phyloP scores from a whole-genome alignment of 2,797 vertebrate species.

The Mycteria americana region DNA sequence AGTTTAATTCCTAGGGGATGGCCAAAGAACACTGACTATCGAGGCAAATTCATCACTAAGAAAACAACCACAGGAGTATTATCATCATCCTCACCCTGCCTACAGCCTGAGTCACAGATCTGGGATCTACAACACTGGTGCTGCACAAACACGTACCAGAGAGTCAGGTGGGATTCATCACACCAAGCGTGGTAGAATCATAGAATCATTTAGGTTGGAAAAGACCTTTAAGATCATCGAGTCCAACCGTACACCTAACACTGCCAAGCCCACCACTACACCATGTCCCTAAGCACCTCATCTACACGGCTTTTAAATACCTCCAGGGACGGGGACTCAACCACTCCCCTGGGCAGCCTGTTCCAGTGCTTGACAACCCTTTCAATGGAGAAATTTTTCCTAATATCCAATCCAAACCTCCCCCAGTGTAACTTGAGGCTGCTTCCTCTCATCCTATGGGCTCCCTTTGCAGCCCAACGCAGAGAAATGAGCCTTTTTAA shows the following conservation, averaged over 20 bases:
- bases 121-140: not conserved
- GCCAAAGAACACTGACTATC: fast-evolving
- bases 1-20: not conserved
- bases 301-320: fast-evolving
- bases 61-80: not conserved
- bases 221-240: not conserved
- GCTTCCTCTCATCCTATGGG: fast-evolving
- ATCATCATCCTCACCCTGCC: not conserved
- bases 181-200: not conserved
- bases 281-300: fast-evolving
- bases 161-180: not conserved
- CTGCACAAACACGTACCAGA: not conserved
- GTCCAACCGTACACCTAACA: not conserved
- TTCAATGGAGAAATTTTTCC: not conserved
- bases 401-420: not conserved
- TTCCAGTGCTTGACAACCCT: too few relatives aligned
- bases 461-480: not conserved
- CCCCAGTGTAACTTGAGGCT: not conserved
- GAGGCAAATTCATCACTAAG: not conserved
- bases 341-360: not conserved
- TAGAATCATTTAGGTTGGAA: not conserved
- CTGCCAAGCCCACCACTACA: not conserved
- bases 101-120: not conserved
- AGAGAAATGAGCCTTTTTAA: not conserved
- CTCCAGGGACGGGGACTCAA: not conserved